These are phyloP conservation scores for Anastrepha ludens DNA, from an alignment of 1,140 invertebrate genomes.

Conservation along the genomic window DNA sequence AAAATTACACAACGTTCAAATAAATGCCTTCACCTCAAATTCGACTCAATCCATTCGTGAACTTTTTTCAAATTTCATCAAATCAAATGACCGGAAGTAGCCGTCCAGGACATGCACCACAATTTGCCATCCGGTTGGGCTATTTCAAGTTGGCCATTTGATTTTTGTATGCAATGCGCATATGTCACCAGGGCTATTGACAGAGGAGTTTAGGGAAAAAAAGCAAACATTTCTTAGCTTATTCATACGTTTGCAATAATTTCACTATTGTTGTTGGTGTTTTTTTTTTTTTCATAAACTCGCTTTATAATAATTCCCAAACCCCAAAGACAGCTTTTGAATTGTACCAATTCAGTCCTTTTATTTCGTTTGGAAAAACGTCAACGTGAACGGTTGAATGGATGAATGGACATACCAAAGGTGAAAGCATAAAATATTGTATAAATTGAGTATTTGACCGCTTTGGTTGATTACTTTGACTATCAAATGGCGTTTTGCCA, in stretches of 20 bases:
- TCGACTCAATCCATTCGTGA: too few species aligned
- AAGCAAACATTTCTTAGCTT: not conserved
- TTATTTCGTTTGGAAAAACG: not conserved
- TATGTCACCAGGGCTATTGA: not conserved
- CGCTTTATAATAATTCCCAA: not conserved
- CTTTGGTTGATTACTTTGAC: not conserved
- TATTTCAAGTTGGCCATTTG: slow-evolving; percentile 41
- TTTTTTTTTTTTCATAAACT: not conserved
- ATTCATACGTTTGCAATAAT: not conserved
- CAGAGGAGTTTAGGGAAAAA: not conserved
- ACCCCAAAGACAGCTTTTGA: not conserved
- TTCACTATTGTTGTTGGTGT: too few species aligned
- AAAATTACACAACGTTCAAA: not conserved
- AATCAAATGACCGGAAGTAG: slow-evolving; percentile 40
- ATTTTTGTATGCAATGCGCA: slow-evolving; percentile 45
- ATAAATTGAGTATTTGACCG: not conserved
- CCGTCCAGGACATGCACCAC: slow-evolving; percentile 45
- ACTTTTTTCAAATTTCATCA: not conserved
- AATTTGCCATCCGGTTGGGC: slow-evolving; percentile 45
- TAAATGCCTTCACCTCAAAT: not conserved
- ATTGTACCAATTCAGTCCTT: not conserved
- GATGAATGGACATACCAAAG: not conserved
- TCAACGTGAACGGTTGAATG: not conserved
- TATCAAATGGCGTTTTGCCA: too few species aligned
- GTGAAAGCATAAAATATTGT: not conserved